Conservation (phyloP, 2,797 vertebrate genomes). For the Acrossocheilus wenchowensis region DNA sequence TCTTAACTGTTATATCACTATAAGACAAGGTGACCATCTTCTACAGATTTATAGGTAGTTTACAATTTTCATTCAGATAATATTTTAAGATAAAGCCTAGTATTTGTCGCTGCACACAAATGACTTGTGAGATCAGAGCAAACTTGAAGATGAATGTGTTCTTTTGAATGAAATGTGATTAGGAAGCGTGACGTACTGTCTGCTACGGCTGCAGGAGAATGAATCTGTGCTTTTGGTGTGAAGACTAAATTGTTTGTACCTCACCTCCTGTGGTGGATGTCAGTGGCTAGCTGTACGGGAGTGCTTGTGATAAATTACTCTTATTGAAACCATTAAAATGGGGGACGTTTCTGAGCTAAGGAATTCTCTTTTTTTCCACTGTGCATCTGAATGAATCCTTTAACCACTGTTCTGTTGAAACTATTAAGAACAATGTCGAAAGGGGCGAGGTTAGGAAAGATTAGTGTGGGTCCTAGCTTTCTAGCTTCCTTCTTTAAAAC, state of each 20-base stretch:
- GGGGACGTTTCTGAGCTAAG: not conserved
- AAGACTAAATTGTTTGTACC: constrained; percentile 34
- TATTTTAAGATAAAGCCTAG: not conserved
- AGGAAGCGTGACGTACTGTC: not conserved
- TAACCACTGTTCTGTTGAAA: not conserved
- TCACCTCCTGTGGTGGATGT: constrained; percentile 41
- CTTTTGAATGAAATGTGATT: not conserved
- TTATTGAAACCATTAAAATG: constrained; percentile 37
- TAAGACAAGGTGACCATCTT: not conserved
- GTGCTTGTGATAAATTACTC: constrained; percentile 45
- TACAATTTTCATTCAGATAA: not conserved
- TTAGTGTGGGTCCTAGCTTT: not conserved
- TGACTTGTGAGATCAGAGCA: not conserved
- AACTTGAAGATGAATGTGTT: not conserved
- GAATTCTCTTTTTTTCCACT: not conserved
- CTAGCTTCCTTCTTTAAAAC: not conserved
- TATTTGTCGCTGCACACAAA: not conserved
- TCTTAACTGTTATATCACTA: not conserved
- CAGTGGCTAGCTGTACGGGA: constrained; percentile 17
- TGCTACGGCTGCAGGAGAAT: constrained; percentile 3
- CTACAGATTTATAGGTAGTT: not conserved
- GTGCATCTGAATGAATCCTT: constrained; percentile 15
- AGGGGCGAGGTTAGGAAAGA: not conserved
- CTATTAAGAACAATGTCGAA: not conserved
- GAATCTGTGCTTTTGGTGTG: constrained; percentile 28